Conservation (phyloP, 1,140 invertebrate species). For the Rhagoletis pomonella region DNA sequence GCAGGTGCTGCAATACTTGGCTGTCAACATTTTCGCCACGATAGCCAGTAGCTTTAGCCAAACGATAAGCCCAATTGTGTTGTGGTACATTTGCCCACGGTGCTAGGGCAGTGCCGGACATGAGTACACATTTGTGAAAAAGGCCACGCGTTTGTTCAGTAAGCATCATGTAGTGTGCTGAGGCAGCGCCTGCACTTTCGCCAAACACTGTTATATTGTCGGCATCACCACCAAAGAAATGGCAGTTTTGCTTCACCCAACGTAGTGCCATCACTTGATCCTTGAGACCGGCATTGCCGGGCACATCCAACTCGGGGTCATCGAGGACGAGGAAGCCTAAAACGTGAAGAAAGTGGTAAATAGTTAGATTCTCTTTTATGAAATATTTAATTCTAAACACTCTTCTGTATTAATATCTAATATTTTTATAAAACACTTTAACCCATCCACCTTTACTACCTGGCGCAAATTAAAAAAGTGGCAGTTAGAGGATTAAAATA, state of each 20-base stretch:
- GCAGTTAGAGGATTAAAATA: neutral
- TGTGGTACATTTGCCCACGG: conserved; percentile 69
- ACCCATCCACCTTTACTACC: too few species aligned
- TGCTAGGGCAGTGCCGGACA: conserved; percentile 71
- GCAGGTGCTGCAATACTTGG: conserved; percentile 63
- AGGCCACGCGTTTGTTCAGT: conserved; percentile 74
- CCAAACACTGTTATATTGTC: conserved; percentile 75
- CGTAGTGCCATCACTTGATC: conserved; percentile 81
- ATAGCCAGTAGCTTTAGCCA: conserved; percentile 69
- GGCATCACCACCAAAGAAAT: conserved; percentile 76
- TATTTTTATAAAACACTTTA: too few species aligned
- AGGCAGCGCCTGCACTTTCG: conserved; percentile 75
- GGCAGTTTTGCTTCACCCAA: conserved; percentile 80
- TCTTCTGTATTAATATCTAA: too few species aligned
- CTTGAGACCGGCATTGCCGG: conserved; percentile 80
- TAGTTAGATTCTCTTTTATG: neutral
- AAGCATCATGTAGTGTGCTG: conserved; percentile 78
- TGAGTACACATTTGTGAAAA: conserved; percentile 73
- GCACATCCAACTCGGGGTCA: conserved; percentile 72
- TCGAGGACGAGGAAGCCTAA: conserved; percentile 69
- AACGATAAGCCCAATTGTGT: conserved; percentile 67
- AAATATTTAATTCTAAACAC: neutral
- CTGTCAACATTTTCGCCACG: conserved; percentile 64
- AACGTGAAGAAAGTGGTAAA: neutral
- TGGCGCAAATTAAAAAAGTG: neutral